A percentile compares a stretch with the other conserved stretches of the same genome.
Conservation (phyloP, 2,797 vertebrate species). For the Gymnothorax javanicus region DNA sequence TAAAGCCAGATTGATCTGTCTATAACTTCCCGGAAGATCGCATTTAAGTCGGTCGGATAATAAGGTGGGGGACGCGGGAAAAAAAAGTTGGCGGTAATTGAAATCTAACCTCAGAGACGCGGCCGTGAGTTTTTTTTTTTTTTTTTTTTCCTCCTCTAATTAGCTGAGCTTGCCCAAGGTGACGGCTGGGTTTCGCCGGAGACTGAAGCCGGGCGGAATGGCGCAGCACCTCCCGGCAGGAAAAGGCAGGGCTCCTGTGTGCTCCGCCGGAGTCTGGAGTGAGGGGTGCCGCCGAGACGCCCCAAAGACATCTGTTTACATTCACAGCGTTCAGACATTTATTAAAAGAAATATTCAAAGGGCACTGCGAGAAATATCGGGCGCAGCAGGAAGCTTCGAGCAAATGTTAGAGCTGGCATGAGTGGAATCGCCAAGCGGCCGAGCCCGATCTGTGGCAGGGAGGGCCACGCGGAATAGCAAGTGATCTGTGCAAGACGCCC, state of each 20-base stretch:
- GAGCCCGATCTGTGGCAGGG: neutral
- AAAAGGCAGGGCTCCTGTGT: neutral
- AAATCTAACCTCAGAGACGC: neutral
- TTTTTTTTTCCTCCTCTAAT: neutral
- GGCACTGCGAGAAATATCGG: slow-evolving; percentile 11
- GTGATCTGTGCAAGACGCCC: neutral
- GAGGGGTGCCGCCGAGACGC: neutral
- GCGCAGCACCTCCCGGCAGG: neutral
- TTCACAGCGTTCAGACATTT: slow-evolving; percentile 2
- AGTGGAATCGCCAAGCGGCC: neutral
- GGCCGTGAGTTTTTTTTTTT: neutral
- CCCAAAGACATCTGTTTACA: slow-evolving; percentile 7
- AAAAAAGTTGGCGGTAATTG: neutral
- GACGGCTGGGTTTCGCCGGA: neutral
- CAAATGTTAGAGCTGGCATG: slow-evolving; percentile 15
- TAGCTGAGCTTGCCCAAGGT: neutral
- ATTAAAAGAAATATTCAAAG: slow-evolving; percentile 19
- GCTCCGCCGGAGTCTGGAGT: neutral
- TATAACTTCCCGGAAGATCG: neutral
- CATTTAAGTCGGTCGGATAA: neutral
- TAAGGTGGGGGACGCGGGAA: neutral
- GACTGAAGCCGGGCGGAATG: neutral
- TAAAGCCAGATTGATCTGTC: slow-evolving; percentile 1
- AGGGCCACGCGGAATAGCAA: neutral
- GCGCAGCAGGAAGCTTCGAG: slow-evolving; percentile 7